These are phyloP conservation scores for Myodes glareolus DNA, from an alignment of 2,113 vertebrate species.

Conservation along the genomic window DNA sequence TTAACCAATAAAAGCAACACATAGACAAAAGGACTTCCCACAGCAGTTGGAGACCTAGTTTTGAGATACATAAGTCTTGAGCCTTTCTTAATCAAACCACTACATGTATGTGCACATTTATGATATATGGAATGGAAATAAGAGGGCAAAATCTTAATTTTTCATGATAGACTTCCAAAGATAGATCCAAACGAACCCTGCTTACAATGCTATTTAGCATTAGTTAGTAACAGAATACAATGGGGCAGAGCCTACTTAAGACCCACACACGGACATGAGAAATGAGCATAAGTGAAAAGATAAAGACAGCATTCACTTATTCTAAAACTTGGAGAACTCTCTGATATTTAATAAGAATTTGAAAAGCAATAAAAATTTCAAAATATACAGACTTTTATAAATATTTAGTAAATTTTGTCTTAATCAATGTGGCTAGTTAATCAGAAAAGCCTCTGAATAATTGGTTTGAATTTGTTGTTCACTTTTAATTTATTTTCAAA, in stretches of 20 bases:
- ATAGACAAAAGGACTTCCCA: no score
- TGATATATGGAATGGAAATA: fast-evolving
- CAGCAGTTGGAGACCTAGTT: background rate
- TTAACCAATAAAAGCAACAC: no score
- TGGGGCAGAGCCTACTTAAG: fast-evolving
- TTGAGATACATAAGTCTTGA: background rate
- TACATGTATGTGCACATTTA: no score
- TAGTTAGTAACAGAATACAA: background rate
- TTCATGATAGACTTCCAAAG: background rate
- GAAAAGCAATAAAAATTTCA: background rate
- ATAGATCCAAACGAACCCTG: background rate
- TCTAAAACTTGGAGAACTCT: background rate
- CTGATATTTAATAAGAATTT: background rate
- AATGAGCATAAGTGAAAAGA: background rate
- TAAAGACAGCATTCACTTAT: background rate
- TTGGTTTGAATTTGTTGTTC: background rate
- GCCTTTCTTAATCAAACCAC: background rate
- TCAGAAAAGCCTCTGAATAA: background rate
- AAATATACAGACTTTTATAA: background rate
- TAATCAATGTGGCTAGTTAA: background rate
- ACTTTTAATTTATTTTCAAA: constrained; percentile 29
- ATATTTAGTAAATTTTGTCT: background rate
- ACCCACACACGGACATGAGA: background rate
- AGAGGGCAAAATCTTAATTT: background rate
- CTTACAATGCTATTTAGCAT: background rate